Evolutionary conservation across 2,888 invertebrate species (phyloP).

Genomic region (Netelia fuscicornis): DNA sequence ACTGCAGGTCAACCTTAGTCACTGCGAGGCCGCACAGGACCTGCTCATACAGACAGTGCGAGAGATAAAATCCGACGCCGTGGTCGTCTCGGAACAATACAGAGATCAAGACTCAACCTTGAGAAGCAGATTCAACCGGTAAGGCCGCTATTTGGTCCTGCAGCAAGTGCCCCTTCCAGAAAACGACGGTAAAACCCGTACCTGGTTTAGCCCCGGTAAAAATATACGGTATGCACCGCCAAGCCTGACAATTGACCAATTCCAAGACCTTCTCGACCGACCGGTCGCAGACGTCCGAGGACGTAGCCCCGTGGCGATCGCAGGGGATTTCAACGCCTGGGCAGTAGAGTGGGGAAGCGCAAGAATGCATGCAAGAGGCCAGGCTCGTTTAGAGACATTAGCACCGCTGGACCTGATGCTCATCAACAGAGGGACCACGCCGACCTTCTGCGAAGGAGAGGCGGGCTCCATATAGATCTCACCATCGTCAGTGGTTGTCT

Average conservation of each 20-base stretch:
- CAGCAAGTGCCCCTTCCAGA: slow-evolving; percentile 60
- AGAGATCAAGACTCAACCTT: slow-evolving; percentile 52
- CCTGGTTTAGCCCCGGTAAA: slow-evolving; percentile 63
- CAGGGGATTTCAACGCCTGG: slow-evolving; percentile 70
- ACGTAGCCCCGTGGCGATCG: slow-evolving; percentile 61
- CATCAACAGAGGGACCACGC: slow-evolving; percentile 63
- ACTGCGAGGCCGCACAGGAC: slow-evolving; percentile 67
- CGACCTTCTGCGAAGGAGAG: slow-evolving; percentile 65
- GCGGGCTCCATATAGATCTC: slow-evolving; percentile 69
- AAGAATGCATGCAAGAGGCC: slow-evolving; percentile 60
- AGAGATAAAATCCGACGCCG: slow-evolving; percentile 42
- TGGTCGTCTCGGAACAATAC: slow-evolving; percentile 68
- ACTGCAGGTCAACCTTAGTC: slow-evolving; percentile 70
- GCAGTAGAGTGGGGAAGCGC: slow-evolving; percentile 70
- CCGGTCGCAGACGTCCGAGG: slow-evolving; percentile 61
- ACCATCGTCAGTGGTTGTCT: slow-evolving; percentile 70
- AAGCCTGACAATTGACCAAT: slow-evolving; percentile 52
- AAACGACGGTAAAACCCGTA: slow-evolving; percentile 37
- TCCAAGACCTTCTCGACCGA: slow-evolving; percentile 59
- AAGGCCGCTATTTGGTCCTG: slow-evolving; percentile 68
- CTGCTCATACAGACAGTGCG: slow-evolving; percentile 59
- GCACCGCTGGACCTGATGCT: slow-evolving; percentile 58
- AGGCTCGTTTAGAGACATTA: slow-evolving; percentile 59
- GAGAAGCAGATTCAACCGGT: slow-evolving; percentile 65
- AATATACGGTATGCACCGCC: slow-evolving; percentile 55